Evolutionary conservation across 2,797 vertebrate genomes (phyloP), one percentile per base, ranked within the genome.

Genomic region (Cercopithecus neglectus): DNA sequence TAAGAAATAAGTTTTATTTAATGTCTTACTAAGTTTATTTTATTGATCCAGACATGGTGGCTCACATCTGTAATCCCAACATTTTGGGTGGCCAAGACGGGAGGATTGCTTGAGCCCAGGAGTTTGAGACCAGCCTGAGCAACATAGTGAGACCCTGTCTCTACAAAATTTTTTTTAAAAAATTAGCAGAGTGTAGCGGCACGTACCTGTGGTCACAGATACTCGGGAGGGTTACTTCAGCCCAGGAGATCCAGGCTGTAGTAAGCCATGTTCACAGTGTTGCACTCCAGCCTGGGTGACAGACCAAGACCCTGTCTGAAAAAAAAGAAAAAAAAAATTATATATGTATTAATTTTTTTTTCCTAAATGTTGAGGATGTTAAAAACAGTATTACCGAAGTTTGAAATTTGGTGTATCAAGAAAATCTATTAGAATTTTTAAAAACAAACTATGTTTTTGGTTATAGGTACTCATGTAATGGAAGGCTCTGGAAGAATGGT

Each of bases 401-500:
- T 90, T 94, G 39, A 90, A 90, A 61, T 57, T 44, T 75, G 76
- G 26, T 91, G 17, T 82, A 86, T 26, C 39, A 82, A 28, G 30
- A 72, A 92, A 95, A 82, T 14, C 11, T 50, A 1, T 82, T 80
- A 36, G 5, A 44, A 82, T 80, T 91, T 94, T 55, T 83, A 70
- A 78, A 91, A 64, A 53, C 59, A 88, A 87, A 28, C 44, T 36
- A 48, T 82, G 17, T 88, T 95, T 95, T 89, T 72, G 95, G 59
- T 98, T 98, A n/a, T 97, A 99, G 99, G 99, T 98, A 99, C 99
- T 95, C 99, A 99, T 98, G 99, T 99, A 97, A 99, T 99, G 99
- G 99, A 99, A 99, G 99, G 99, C 98, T 99, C 99, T 98, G 99
- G 99, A 99, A 99, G 99, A 99, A 99, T 99, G 99, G 98, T 99